Base-by-base conservation (phyloP, 2,113 vertebrate species). In the Triplophysa tibetana region DNA sequence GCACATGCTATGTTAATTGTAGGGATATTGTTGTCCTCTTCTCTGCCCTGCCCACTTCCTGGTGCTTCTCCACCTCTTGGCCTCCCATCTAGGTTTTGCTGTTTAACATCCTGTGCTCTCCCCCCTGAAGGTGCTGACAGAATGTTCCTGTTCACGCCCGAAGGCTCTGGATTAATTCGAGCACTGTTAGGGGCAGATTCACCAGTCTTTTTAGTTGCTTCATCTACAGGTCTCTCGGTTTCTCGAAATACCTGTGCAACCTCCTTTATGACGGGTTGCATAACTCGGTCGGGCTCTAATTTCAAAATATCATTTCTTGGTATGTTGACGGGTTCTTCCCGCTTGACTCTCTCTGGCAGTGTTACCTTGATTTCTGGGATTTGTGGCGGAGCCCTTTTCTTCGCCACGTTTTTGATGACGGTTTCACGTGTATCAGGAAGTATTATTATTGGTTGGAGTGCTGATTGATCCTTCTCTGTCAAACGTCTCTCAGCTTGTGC, bases 1-100 rank as follows among this genome's bases (percentile, higher is more conserved):
- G 81, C 82, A 75, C 81, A 85, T 26, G 83, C 91, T 65, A 92
- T 78, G 79, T 80, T 91, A 78, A 91, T 89, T 64, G 86, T 72
- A 73, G 91, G 91, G 83, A 91, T 85, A 61, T 64, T 64, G 54
- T 21, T 75, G n/a, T 85, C 80, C 60, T 78, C 80, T 23, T 81
- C 85, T 77, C 81, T 80, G 24, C 79, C 79, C 54, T 41, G 21
- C 45, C 85, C 75, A 48, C 21, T 24, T 0, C n/a, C 17, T 58
- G 73, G 14, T 43, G 81, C 63, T 58, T 77, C 70, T 78, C 13
- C 2, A 10, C 24, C 77, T 75, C 33, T 11, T 8, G 21, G 79
- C 81, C 70, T 63, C 63, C 29, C 54, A 54, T 87, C 52, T 29
- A 80, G 14, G 45, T 65, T 56, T 64, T 72, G 81, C 84, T 86